Evolutionary conservation across 2,113 vertebrate genomes (phyloP), one percentile per base, ranked within the genome.

Genomic region (Pomatorhinus ruficollis): DNA sequence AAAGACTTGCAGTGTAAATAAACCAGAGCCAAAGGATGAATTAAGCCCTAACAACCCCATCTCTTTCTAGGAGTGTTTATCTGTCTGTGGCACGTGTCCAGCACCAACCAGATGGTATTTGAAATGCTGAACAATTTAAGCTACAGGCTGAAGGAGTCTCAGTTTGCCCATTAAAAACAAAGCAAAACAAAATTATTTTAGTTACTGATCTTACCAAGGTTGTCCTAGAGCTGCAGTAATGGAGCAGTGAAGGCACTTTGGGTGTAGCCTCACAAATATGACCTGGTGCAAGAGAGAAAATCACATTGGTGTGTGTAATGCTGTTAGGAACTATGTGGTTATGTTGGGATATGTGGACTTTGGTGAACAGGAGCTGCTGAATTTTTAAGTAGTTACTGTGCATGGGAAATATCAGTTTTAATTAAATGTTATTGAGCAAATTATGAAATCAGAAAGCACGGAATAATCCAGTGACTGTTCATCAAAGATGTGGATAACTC

Each of bases 41-140:
- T 76, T 53, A 64, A 33, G n/a, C 80, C 69, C 4, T 45, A 87
- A 49, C 2, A 89, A 35, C 3, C 18, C 33, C 78, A 14, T 53
- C 42, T 83, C 64, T 44, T 77, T 83, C 68, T 92, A 47, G 7
- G 81, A 47, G 59, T 60, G n/a, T 87, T 92, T 65, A 12, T 89
- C 35, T 89, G 44, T 28, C 31, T 42, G 2, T 65, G 94, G 70
- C 74, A 14, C 0, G 11, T 57, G 59, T 77, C 90, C 94, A 94
- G 94, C 85, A 70, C 63, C 35, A 86, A 90, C 8, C 95, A 97
- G 95, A 92, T 94, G 90, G 88, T 42, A 15, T 57, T 63, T 80
- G 88, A 89, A 95, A 87, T 70, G 71, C 91, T 60, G 47, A 86
- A 54, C 86, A 66, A 22, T 87, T 90, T 30, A 52, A 89, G 52